Percentiles rank a stretch among this genome's conserved stretches.
Evolutionary conservation across 2,113 vertebrate species (phyloP).

Genomic region (Motacilla tschutschensis): DNA sequence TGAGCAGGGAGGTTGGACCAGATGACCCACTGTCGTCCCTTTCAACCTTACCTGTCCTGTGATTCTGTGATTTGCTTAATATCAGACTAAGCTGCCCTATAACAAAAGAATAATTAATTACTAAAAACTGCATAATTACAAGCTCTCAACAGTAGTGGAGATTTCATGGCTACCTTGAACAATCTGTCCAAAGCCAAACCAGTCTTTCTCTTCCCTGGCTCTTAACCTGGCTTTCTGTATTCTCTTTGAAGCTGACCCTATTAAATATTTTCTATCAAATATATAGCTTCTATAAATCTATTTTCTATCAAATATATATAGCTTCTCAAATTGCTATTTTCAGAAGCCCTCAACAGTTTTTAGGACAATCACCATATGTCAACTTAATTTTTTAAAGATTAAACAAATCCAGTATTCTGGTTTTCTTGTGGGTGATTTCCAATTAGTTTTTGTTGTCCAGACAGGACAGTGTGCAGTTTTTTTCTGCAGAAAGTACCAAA

Average conservation of each 20-base stretch:
- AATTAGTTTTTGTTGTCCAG: neutral
- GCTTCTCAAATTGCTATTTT: neutral
- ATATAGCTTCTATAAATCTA: neutral
- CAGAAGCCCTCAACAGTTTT: neutral
- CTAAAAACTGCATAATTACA: neutral
- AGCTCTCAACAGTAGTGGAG: neutral
- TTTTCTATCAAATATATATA: neutral
- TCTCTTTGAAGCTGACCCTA: neutral
- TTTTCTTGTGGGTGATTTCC: neutral
- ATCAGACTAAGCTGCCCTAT: neutral
- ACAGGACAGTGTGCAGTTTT: neutral
- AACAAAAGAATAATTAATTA: neutral
- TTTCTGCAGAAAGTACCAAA: neutral
- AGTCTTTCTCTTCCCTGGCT: neutral
- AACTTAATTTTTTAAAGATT: neutral
- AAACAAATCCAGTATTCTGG: neutral
- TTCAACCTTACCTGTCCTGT: neutral
- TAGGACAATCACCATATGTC: rapidly evolving
- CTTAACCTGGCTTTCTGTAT: neutral
- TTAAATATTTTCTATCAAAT: neutral
- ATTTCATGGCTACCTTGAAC: neutral
- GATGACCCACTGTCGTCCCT: neutral
- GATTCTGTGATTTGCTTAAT: neutral
- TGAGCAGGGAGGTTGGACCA: neutral
- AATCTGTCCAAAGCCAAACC: neutral